Evolutionary conservation across 2,797 vertebrate genomes (phyloP).

Genomic region (Nyctalus aviator): DNA sequence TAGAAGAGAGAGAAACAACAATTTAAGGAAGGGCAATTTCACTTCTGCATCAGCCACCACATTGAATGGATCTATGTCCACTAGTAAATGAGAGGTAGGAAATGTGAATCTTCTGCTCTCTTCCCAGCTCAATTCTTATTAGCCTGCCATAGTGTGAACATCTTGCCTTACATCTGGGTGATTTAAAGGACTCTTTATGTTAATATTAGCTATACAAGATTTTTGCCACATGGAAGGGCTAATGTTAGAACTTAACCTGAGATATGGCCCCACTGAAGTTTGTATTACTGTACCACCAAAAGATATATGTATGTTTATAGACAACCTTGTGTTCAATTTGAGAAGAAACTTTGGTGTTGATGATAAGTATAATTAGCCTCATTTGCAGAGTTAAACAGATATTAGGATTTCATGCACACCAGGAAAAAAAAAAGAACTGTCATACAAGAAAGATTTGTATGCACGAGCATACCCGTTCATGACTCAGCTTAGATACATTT

Average conservation of each 20-base stretch:
- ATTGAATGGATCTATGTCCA: background rate
- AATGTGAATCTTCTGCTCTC: background rate
- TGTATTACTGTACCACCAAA: background rate
- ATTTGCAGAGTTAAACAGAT: slow-evolving; percentile 20
- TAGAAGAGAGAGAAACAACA: background rate
- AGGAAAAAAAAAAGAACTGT: background rate
- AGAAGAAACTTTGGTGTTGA: background rate
- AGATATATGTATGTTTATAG: background rate
- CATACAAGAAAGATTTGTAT: background rate
- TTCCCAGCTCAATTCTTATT: background rate
- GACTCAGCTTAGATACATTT: background rate
- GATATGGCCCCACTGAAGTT: background rate
- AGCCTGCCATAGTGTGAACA: background rate
- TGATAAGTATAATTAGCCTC: slow-evolving; percentile 27
- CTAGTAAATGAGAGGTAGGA: background rate
- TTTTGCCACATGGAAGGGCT: background rate
- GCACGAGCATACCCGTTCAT: background rate
- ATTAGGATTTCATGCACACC: background rate
- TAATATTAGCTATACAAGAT: background rate
- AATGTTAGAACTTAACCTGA: slow-evolving; percentile 6
- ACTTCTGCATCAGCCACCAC: background rate
- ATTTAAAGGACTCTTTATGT: background rate
- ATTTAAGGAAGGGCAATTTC: background rate
- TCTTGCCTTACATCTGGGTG: background rate
- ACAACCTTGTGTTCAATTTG: slow-evolving; percentile 18